Conservation (phyloP, 2,797 vertebrate genomes). For the Percopsis omiscomaycus region DNA sequence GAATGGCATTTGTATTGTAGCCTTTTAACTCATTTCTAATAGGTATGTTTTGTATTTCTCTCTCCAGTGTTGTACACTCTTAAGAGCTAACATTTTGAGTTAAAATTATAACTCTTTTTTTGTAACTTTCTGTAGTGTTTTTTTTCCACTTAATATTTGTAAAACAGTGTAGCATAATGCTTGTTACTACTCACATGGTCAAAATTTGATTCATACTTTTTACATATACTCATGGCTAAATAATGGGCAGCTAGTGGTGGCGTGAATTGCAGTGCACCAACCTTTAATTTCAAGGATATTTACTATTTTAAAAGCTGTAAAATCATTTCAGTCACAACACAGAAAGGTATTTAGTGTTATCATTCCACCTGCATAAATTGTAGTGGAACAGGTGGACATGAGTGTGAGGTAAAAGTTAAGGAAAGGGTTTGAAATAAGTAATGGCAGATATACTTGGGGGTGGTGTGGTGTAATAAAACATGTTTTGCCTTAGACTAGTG, state of each 20-base stretch:
- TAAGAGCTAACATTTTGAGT: slow-evolving; percentile 20
- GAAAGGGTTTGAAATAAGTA: slow-evolving; percentile 37
- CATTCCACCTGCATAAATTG: slow-evolving; percentile 10
- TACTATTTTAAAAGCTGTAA: slow-evolving; percentile 15
- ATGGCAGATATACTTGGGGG: slow-evolving; percentile 30
- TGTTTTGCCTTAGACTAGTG: slow-evolving; percentile 19
- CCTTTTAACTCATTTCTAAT: slow-evolving; percentile 13
- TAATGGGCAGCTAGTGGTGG: slow-evolving; percentile 24
- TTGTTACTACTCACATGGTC: slow-evolving; percentile 6
- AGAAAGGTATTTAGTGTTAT: slow-evolving; percentile 29
- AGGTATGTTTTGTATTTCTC: slow-evolving; percentile 6
- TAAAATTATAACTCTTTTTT: not conserved
- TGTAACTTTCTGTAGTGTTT: not conserved
- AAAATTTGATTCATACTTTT: slow-evolving; percentile 10
- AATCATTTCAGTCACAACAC: slow-evolving; percentile 22
- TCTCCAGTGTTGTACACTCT: slow-evolving; percentile 14
- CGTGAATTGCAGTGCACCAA: slow-evolving; percentile 41
- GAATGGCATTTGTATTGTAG: slow-evolving; percentile 29
- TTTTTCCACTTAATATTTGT: not conserved
- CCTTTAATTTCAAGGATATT: slow-evolving; percentile 18
- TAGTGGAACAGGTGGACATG: slow-evolving; percentile 16
- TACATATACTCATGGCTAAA: slow-evolving; percentile 19
- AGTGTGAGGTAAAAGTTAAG: slow-evolving; percentile 15
- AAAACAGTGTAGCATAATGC: too few species aligned
- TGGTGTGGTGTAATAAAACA: slow-evolving; percentile 28